phyloP scores from a whole-genome alignment of 1,140 invertebrate genomes.

The Brachionus plicatilis region DNA sequence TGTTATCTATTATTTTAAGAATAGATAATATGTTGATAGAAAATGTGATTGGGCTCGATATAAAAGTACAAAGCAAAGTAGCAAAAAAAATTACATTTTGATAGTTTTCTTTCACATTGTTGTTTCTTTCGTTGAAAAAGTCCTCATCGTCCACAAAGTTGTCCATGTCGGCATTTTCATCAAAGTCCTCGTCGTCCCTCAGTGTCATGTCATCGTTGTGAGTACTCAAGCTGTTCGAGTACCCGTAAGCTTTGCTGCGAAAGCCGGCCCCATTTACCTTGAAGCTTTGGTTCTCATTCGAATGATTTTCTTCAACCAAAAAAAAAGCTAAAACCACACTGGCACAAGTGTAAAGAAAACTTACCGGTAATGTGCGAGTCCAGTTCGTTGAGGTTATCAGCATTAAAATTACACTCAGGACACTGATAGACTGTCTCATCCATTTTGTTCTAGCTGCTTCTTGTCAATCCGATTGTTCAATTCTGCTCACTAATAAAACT shows the following conservation, averaged over 20 bases:
- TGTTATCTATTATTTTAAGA: background rate
- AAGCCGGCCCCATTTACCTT: background rate
- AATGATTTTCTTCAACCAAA: background rate
- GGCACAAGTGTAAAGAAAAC: background rate
- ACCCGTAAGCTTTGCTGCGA: background rate
- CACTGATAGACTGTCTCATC: constrained; percentile 39
- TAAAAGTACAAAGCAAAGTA: background rate
- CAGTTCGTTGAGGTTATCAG: constrained; percentile 5
- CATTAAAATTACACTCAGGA: constrained; percentile 40
- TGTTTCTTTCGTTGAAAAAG: constrained; percentile 33
- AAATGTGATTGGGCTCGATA: background rate
- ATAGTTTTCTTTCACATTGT: constrained; percentile 7
- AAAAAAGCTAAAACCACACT: background rate
- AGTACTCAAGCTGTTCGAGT: background rate
- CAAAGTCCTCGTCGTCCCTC: constrained; percentile 7
- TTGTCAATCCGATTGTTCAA: background rate
- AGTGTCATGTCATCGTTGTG: constrained; percentile 3
- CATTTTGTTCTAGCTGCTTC: background rate
- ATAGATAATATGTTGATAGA: background rate
- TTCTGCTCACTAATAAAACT: background rate
- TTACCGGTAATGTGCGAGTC: constrained; percentile 24
- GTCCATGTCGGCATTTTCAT: background rate
- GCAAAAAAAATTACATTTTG: constrained; percentile 3
- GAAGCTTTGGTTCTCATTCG: background rate
- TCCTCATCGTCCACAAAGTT: constrained; percentile 31